Evolutionary conservation across 2,113 vertebrate genomes (phyloP).

Genomic region (Trogon melanurus): DNA sequence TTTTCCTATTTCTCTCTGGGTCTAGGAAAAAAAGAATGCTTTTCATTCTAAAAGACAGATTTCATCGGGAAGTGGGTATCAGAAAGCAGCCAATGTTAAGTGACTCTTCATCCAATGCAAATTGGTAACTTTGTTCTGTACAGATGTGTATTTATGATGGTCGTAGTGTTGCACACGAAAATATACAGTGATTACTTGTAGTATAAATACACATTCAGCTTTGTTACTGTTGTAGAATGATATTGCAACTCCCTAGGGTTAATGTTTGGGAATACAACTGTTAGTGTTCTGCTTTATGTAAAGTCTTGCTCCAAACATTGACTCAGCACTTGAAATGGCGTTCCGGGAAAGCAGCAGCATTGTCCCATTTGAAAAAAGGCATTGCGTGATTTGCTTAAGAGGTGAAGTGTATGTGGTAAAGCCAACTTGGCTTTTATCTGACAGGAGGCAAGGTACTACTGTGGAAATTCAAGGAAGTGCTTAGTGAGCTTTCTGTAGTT

Average conservation of each 20-base stretch:
- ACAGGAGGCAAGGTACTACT: neutral
- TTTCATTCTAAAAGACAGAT: neutral
- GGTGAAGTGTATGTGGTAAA: neutral
- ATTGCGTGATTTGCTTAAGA: neutral
- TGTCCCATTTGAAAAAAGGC: neutral
- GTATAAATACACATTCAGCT: neutral
- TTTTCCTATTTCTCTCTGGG: neutral
- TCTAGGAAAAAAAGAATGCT: neutral
- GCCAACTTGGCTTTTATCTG: neutral
- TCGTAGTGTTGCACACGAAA: neutral
- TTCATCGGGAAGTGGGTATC: neutral
- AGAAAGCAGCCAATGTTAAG: neutral
- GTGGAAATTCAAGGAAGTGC: neutral
- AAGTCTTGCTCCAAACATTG: neutral
- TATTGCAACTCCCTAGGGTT: neutral
- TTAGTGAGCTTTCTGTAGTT: neutral
- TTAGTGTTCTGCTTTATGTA: neutral
- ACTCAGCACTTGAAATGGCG: neutral
- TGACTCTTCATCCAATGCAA: neutral
- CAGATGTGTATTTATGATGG: neutral
- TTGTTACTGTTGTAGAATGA: neutral
- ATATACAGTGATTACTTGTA: neutral
- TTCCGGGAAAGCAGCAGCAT: neutral
- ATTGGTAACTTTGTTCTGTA: neutral
- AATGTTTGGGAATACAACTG: neutral